Evolutionary conservation across 2,797 vertebrate genomes (phyloP).

Genomic region (Ptychadena robeensis): DNA sequence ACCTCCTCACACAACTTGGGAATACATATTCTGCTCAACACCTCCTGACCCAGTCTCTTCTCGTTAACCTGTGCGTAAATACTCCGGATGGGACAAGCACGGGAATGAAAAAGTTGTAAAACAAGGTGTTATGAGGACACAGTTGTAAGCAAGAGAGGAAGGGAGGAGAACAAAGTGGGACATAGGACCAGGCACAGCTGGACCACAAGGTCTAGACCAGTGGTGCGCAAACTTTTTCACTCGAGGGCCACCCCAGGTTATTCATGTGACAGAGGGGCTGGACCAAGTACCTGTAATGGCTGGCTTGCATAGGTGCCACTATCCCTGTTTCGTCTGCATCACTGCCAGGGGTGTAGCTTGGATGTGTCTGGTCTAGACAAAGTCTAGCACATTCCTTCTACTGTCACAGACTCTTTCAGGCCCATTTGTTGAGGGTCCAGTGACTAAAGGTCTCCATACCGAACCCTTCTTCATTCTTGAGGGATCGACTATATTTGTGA

Average conservation of each 20-base stretch:
- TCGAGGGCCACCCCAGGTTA: no score
- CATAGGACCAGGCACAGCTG: background rate
- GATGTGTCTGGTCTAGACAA: no score
- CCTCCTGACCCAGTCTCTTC: background rate
- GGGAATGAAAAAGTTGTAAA: background rate
- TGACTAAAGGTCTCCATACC: background rate
- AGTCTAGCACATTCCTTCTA: no score
- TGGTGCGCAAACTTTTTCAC: no score
- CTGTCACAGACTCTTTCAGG: background rate
- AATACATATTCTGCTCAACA: background rate
- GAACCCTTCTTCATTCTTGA: no score
- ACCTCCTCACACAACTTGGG: background rate
- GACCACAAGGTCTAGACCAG: no score
- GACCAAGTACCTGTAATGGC: no score
- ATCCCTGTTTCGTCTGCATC: no score
- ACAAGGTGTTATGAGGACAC: background rate
- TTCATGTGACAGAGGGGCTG: no score
- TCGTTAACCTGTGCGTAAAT: background rate
- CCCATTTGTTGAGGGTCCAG: background rate
- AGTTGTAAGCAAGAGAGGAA: background rate
- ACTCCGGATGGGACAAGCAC: background rate
- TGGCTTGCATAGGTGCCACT: no score
- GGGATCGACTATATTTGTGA: no score
- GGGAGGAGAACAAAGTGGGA: background rate
- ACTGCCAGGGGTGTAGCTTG: no score